Percentiles rank a stretch among this genome's conserved stretches.
phyloP scores from a whole-genome alignment of 35 echinoderm and acorn worm genomes.

The Apostichopus japonicus region DNA sequence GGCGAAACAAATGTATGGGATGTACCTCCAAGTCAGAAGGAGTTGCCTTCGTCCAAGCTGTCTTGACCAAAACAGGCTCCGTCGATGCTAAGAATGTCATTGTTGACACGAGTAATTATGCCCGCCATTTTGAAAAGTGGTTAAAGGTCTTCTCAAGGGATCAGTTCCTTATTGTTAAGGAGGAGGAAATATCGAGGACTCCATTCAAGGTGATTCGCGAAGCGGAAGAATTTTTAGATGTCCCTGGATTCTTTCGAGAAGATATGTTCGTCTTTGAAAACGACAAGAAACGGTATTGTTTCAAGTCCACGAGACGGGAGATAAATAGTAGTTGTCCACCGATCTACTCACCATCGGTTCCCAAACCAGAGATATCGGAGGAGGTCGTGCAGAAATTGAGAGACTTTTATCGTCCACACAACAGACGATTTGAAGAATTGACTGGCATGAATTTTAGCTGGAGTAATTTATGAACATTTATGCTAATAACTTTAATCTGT shows the following conservation, averaged over 20 bases:
- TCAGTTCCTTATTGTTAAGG: conserved; percentile 65
- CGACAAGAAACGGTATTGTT: background rate
- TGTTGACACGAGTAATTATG: conserved; percentile 70
- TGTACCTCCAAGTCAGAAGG: conserved; percentile 53
- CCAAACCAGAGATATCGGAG: conserved; percentile 60
- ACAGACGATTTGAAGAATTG: conserved; percentile 74
- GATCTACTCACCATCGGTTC: conserved; percentile 50
- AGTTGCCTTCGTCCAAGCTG: conserved; percentile 41
- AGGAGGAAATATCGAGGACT: conserved; percentile 60
- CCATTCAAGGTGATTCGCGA: conserved; percentile 61
- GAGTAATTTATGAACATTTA: background rate
- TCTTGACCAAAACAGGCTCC: conserved; percentile 57
- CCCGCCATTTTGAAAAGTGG: conserved; percentile 83
- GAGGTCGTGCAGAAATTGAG: conserved; percentile 62
- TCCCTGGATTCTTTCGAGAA: conserved; percentile 61
- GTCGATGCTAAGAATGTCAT: conserved; percentile 80
- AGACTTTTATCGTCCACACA: conserved; percentile 78
- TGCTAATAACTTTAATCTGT: no score
- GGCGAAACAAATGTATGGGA: background rate
- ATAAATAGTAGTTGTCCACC: background rate
- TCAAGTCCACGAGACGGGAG: conserved; percentile 22
- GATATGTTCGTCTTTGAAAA: conserved; percentile 75
- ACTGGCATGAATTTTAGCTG: conserved; percentile 67
- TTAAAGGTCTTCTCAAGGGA: conserved; percentile 73
- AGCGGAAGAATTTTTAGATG: conserved; percentile 69